Percentiles rank a stretch among this genome's conserved stretches.
These are phyloP conservation scores for Silvanus unidentatus DNA, from an alignment of 2,888 invertebrate genomes.

Conservation along the genomic window DNA sequence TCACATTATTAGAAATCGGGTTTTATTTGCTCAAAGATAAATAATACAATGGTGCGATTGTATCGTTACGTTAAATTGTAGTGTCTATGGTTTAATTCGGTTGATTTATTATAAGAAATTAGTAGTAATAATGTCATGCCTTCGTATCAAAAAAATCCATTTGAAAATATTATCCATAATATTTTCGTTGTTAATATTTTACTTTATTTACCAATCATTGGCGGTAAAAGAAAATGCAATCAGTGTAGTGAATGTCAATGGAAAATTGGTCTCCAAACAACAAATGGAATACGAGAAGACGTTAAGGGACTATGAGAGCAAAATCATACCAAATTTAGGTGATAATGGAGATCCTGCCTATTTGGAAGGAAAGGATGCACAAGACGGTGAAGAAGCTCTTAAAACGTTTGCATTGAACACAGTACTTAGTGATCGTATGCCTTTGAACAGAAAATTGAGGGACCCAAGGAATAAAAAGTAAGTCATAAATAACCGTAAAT, in stretches of 20 bases:
- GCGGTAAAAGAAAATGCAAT: slow-evolving; percentile 9
- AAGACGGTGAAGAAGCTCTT: slow-evolving; percentile 64
- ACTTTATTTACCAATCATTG: slow-evolving; percentile 12
- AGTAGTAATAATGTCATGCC: slow-evolving; percentile 26
- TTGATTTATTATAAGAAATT: background rate
- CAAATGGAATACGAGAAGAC: slow-evolving; percentile 23
- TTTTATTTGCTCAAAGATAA: no score
- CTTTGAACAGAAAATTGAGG: slow-evolving; percentile 72
- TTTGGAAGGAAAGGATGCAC: slow-evolving; percentile 64
- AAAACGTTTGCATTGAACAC: slow-evolving; percentile 84
- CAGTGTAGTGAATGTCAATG: background rate
- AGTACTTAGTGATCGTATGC: slow-evolving; percentile 79
- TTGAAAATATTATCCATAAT: slow-evolving; percentile 21
- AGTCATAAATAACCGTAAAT: slow-evolving; percentile 17
- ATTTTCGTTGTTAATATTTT: slow-evolving; percentile 11
- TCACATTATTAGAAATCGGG: no score
- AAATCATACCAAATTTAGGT: slow-evolving; percentile 65
- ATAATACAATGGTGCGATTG: no score
- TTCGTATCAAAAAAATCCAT: slow-evolving; percentile 28
- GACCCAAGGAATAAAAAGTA: slow-evolving; percentile 54
- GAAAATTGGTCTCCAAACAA: slow-evolving; percentile 15
- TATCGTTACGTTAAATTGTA: no score
- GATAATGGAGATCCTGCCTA: slow-evolving; percentile 64
- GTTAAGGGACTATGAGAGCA: slow-evolving; percentile 49
- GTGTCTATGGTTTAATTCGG: no score